phyloP scores from a whole-genome alignment of 2,797 vertebrate genomes.

The Vultur gryphus region DNA sequence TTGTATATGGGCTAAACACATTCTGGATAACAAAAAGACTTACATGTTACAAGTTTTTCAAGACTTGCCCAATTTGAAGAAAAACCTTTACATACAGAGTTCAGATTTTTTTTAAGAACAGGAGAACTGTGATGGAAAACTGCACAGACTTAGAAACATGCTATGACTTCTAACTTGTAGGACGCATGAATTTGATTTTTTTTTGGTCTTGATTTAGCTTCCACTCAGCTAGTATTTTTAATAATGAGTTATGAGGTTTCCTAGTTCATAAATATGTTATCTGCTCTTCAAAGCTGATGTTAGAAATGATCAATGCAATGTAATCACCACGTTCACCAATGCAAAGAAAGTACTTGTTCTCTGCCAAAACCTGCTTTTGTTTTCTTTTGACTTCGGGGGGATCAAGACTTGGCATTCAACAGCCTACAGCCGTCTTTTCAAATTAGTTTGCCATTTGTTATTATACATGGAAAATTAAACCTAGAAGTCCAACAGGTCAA shows the following conservation, averaged over 20 bases:
- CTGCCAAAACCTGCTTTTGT: neutral
- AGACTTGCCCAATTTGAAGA: neutral
- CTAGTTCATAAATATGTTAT: neutral
- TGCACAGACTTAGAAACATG: fast-evolving
- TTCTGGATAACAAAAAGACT: neutral
- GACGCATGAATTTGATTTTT: neutral
- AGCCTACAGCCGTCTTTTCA: neutral
- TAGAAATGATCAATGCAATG: neutral
- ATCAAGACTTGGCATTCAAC: neutral
- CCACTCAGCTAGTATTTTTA: neutral
- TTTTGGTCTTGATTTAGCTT: neutral
- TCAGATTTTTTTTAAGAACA: neutral
- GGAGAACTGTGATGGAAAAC: neutral
- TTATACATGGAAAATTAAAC: neutral
- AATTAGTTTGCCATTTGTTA: neutral
- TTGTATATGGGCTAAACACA: neutral
- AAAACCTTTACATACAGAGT: neutral
- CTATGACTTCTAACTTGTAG: fast-evolving
- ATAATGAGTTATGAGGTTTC: neutral
- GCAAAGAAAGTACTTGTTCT: neutral
- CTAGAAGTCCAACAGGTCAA: neutral
- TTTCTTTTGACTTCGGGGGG: neutral
- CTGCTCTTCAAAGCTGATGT: neutral
- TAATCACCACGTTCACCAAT: neutral
- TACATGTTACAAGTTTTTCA: neutral